phyloP scores from a whole-genome alignment of 1,140 invertebrate genomes.

The Drosophila setifemur region DNA sequence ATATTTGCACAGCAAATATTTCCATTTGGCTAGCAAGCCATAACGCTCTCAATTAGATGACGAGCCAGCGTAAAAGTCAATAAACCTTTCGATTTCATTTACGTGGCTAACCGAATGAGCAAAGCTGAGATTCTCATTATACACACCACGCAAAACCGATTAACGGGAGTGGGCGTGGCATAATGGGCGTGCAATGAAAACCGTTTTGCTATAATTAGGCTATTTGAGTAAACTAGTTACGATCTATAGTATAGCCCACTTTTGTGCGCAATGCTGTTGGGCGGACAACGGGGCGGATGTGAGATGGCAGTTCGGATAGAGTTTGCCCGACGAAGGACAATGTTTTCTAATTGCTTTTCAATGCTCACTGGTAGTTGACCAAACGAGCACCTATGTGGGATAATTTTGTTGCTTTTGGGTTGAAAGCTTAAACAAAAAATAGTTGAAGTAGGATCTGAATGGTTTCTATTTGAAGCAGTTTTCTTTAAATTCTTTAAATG shows the following conservation, averaged over 20 bases:
- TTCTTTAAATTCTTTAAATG: no score
- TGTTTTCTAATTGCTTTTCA: conserved; percentile 33
- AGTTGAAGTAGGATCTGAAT: neutral
- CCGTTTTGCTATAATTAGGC: conserved; percentile 65
- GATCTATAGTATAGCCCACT: conserved; percentile 52
- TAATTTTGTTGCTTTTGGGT: neutral
- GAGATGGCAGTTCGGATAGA: no score
- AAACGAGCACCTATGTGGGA: neutral
- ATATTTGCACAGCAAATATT: conserved; percentile 3
- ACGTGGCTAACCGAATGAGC: neutral
- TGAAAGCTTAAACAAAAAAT: neutral
- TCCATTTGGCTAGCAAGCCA: neutral
- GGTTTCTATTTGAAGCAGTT: no score
- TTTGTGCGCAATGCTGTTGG: conserved; percentile 22
- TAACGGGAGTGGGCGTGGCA: conserved; percentile 42
- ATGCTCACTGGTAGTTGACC: conserved; percentile 2
- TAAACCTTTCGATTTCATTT: conserved; percentile 44
- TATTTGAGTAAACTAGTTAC: conserved; percentile 62
- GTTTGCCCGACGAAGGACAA: neutral
- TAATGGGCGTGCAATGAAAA: conserved; percentile 53
- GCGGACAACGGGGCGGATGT: conserved; percentile 5
- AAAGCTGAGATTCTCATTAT: conserved; percentile 25
- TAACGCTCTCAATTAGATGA: neutral
- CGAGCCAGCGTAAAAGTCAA: conserved; percentile 44
- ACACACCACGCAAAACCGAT: no score